Conservation (phyloP, 2,113 vertebrate species). For the Tangachromis dhanisi region DNA sequence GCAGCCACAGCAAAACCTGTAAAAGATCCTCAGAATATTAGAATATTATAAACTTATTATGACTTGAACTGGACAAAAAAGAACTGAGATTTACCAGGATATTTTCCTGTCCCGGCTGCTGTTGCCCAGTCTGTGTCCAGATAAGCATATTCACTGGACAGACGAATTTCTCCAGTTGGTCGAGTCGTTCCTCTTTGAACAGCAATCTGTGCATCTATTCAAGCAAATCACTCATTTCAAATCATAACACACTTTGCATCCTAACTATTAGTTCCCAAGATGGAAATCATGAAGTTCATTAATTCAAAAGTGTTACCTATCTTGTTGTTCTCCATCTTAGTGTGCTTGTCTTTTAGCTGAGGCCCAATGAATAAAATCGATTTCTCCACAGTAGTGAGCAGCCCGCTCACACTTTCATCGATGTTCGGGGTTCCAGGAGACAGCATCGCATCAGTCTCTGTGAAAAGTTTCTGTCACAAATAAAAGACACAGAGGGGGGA, state of each 20-base stretch:
- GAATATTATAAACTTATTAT: not conserved
- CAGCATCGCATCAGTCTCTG: slow-evolving; percentile 19
- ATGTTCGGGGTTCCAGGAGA: not conserved
- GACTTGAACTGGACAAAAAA: not conserved
- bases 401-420: not conserved
- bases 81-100: slow-evolving; percentile 34
- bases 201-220: slow-evolving; percentile 64
- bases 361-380: slow-evolving; percentile 64
- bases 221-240: not conserved
- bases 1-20: slow-evolving; percentile 67
- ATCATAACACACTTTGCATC: not conserved
- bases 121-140: slow-evolving; percentile 72
- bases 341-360: slow-evolving; percentile 53
- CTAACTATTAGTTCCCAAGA: not conserved
- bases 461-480: slow-evolving; percentile 54
- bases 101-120: slow-evolving; percentile 9
- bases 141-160: slow-evolving; percentile 42
- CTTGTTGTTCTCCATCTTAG: slow-evolving; percentile 33
- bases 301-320: slow-evolving; percentile 33
- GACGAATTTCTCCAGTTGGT: slow-evolving; percentile 16
- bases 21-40: not conserved
- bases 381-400: slow-evolving; percentile 61
- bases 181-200: slow-evolving; percentile 31
- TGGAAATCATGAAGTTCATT: not conserved
- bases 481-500: not conserved